phyloP scores from a whole-genome alignment of 2,797 vertebrate genomes.

The Sebastes reedi region DNA sequence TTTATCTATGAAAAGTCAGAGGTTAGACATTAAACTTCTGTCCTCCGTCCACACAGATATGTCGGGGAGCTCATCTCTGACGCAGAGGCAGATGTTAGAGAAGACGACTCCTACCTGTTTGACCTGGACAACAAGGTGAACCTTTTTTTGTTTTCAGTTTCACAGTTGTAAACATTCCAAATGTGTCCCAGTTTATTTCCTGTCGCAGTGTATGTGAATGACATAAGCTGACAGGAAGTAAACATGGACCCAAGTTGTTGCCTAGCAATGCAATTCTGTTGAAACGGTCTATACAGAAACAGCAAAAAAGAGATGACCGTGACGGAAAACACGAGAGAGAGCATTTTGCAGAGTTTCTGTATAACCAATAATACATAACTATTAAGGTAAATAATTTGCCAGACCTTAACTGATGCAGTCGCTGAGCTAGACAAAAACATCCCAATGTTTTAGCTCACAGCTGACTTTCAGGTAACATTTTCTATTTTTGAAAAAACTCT shows the following conservation, averaged over 20 bases:
- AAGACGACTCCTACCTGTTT: conserved; percentile 94
- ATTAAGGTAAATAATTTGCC: neutral
- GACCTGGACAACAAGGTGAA: conserved; percentile 94
- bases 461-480: neutral
- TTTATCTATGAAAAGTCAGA: neutral
- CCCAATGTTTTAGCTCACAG: neutral
- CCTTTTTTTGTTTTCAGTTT: neutral
- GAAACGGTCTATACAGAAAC: neutral
- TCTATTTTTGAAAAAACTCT: neutral
- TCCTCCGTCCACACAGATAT: conserved; percentile 78
- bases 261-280: too few species aligned
- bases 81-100: conserved; percentile 92
- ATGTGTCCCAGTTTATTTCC: too few species aligned
- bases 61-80: conserved; percentile 95
- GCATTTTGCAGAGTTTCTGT: neutral
- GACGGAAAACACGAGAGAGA: neutral
- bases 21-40: neutral
- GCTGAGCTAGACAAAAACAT: neutral
- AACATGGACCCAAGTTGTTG: too few species aligned
- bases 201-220: too few species aligned
- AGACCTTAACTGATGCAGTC: neutral
- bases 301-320: neutral
- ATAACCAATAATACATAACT: neutral
- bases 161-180: too few species aligned
- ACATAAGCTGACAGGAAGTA: too few species aligned